Base-by-base conservation (phyloP, 2,113 vertebrate species). In the Gallinago media region DNA sequence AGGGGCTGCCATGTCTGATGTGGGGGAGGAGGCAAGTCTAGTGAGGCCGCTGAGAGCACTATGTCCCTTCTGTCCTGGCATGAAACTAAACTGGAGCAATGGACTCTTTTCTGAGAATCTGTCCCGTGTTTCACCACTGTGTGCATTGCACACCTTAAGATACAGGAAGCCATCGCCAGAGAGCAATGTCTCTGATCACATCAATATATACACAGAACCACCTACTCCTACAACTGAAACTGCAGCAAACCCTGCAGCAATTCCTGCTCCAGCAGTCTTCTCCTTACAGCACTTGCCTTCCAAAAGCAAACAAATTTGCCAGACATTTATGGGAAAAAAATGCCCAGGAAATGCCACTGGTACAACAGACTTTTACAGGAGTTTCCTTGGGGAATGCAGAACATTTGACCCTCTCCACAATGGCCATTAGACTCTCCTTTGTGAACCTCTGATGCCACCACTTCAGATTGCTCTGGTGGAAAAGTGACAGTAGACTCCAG, bases 1-100 rank as follows among this genome's bases (percentile, higher is more conserved):
- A 38, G 31, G 12, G 15, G 14, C 59, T 73, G 73, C 42, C 42
- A 22, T 1, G 0, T 18, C 17, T 3, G 0, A 5, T 9, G 6
- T 3, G 49, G 16, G 31, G 11, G 12, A 82, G 15, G 17, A 65
- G 26, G 46, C 17, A 80, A 80, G 5, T 11, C 19, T 20, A 54
- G 62, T 4, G 12, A 70, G 34, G 49, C 18, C 25, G 26, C 63
- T 49, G 40, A 66, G 47, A 83, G 49, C 27, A 25, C 15, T 8
- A 3, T 0, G 1, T 2, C 11, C 8, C 40, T 70, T 67, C 72
- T 62, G 11, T 40, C 54, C 72, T 29, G 50, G 56, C 11, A 58
- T 8, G 29, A 66, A 79, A 76, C 29, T 68, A 16, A 66, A 62
- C 42, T 27, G 67, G 15, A 83, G 10, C 66, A 55, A 42, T 1